phyloP scores from a whole-genome alignment of 2,888 invertebrate genomes.

The Agrochola litura region DNA sequence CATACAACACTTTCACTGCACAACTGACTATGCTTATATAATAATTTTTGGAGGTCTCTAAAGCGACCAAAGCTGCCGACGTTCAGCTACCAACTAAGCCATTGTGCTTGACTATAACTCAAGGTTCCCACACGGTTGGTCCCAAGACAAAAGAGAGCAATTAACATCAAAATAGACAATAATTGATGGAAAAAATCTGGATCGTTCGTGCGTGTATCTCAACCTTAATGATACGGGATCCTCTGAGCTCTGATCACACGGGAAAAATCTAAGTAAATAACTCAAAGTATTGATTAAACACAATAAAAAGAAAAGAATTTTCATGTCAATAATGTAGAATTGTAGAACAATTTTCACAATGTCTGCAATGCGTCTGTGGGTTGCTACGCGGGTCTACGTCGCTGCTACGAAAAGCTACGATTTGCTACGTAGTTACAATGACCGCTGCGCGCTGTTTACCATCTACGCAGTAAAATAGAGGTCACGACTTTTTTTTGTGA shows the following conservation, averaged over 20 bases:
- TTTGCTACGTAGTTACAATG: conserved; percentile 47
- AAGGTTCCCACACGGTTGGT: conserved; percentile 68
- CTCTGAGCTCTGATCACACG: conserved; percentile 57
- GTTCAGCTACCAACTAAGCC: conserved; percentile 53
- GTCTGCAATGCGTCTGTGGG: conserved; percentile 28
- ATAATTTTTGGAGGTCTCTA: conserved; percentile 33
- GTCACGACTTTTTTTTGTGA: conserved; percentile 30
- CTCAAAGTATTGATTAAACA: conserved; percentile 38
- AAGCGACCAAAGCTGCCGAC: conserved; percentile 45
- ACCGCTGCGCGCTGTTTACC: background rate
- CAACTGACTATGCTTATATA: conserved; percentile 29
- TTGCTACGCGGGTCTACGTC: conserved; percentile 49
- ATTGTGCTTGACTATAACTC: conserved; percentile 44
- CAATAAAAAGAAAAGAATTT: conserved; percentile 37
- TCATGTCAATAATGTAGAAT: conserved; percentile 17
- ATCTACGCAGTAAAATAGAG: conserved; percentile 31
- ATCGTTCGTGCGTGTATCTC: conserved; percentile 64
- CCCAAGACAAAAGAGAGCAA: conserved; percentile 67
- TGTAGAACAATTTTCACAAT: conserved; percentile 19
- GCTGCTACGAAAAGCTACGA: conserved; percentile 59
- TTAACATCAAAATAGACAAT: conserved; percentile 69
- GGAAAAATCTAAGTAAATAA: conserved; percentile 50
- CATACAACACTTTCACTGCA: conserved; percentile 55
- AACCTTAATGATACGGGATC: conserved; percentile 46
- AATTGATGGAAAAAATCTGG: conserved; percentile 66